Conservation (phyloP, 2,113 vertebrate species). For the Anseranas semipalmata region DNA sequence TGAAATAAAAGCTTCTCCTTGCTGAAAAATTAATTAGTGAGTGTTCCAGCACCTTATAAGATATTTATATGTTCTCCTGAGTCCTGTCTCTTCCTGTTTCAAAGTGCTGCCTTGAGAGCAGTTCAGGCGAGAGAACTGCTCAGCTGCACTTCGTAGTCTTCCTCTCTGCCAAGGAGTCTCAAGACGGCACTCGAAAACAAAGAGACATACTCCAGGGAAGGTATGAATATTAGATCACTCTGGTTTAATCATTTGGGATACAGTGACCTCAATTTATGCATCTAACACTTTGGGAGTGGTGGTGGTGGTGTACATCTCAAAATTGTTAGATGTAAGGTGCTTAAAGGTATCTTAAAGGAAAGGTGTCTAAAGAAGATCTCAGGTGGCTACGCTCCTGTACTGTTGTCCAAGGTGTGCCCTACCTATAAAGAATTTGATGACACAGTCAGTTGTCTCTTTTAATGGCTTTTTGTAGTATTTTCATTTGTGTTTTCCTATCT, state of each 20-base stretch:
- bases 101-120: conserved; percentile 56
- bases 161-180: conserved; percentile 48
- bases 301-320: neutral
- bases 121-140: conserved; percentile 47
- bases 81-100: conserved; percentile 57
- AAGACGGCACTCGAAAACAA: conserved; percentile 12
- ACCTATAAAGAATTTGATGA: neutral
- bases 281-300: neutral
- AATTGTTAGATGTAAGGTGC: neutral
- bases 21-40: conserved; percentile 75
- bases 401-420: neutral
- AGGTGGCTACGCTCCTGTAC: neutral
- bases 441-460: neutral
- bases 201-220: conserved; percentile 31
- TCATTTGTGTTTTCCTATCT: neutral
- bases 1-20: conserved; percentile 71
- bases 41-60: conserved; percentile 72
- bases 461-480: neutral
- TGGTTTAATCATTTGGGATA: conserved; percentile 28
- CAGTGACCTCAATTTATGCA: conserved; percentile 4
- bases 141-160: conserved; percentile 24
- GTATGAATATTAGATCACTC: conserved; percentile 60
- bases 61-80: conserved; percentile 70
- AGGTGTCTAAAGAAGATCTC: too few relatives aligned
- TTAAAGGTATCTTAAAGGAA: neutral